These are phyloP conservation scores for Autographa gamma DNA, from an alignment of 2,888 invertebrate genomes.

Conservation along the genomic window DNA sequence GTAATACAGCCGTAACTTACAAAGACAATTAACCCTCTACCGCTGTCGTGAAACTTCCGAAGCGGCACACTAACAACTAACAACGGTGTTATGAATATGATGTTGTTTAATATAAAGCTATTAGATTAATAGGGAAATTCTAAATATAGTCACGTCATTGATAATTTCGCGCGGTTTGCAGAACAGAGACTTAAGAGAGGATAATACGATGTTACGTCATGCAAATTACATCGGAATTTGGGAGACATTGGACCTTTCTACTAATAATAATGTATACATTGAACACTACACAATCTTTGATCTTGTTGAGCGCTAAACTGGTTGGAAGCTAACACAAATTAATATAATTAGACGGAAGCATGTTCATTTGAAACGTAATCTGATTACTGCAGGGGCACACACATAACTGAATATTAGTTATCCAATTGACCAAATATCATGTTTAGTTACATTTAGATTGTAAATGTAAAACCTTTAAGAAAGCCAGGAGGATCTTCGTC, in stretches of 20 bases:
- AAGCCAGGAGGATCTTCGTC: background rate
- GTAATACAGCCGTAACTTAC: slow-evolving; percentile 27
- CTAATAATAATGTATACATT: background rate
- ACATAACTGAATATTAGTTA: background rate
- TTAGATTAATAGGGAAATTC: slow-evolving; percentile 22
- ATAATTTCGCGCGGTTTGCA: slow-evolving; percentile 43
- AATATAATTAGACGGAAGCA: background rate
- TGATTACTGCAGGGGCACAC: too few species aligned
- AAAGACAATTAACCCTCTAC: slow-evolving; percentile 32
- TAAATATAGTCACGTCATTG: slow-evolving; percentile 20
- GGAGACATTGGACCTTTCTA: slow-evolving; percentile 14
- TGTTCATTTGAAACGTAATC: background rate
- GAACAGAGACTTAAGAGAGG: slow-evolving; percentile 20
- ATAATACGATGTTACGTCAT: slow-evolving; percentile 44
- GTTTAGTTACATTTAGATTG: background rate
- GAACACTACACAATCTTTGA: background rate
- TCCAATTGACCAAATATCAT: background rate
- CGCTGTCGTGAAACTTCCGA: slow-evolving; percentile 18
- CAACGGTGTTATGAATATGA: slow-evolving; percentile 22
- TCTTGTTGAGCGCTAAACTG: background rate
- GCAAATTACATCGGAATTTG: slow-evolving; percentile 37
- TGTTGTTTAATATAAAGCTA: slow-evolving; percentile 23
- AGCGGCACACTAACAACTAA: slow-evolving; percentile 20
- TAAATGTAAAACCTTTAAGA: background rate
- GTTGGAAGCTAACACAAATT: slow-evolving; percentile 3